phyloP scores from a whole-genome alignment of 2,113 vertebrate species.

The Phrynosoma blainvillii region DNA sequence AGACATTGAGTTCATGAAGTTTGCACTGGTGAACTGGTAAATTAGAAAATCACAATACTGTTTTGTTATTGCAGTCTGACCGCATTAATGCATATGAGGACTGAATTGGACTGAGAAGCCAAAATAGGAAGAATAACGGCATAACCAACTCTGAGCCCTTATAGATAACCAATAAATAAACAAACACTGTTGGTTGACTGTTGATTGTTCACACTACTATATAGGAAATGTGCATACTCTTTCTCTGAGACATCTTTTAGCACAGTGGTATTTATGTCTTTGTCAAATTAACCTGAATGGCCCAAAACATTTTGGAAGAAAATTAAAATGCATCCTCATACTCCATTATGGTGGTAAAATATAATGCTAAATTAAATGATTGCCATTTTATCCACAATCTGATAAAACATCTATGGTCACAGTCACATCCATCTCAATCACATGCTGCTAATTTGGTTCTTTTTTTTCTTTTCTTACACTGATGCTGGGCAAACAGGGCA shows the following conservation, averaged over 20 bases:
- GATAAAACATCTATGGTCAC: background rate
- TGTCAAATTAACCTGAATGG: background rate
- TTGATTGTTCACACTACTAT: background rate
- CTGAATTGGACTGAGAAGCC: conserved; percentile 16
- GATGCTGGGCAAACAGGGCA: background rate
- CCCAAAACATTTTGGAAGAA: background rate
- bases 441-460: background rate
- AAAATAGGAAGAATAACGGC: conserved; percentile 41
- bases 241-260: background rate
- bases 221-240: background rate
- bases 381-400: background rate
- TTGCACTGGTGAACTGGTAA: conserved; percentile 75
- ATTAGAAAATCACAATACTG: conserved; percentile 71
- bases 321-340: background rate
- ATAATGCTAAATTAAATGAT: background rate
- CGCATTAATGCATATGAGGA: conserved; percentile 48
- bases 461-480: background rate
- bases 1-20: conserved; percentile 59
- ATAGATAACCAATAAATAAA: conserved; percentile 9
- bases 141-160: conserved; percentile 2
- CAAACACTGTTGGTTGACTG: background rate
- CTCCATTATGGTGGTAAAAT: background rate
- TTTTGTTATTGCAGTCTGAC: conserved; percentile 49
- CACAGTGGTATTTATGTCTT: too few species aligned
- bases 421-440: background rate